Evolutionary conservation across 2,797 vertebrate genomes (phyloP).

Genomic region (Rhincodon typus): DNA sequence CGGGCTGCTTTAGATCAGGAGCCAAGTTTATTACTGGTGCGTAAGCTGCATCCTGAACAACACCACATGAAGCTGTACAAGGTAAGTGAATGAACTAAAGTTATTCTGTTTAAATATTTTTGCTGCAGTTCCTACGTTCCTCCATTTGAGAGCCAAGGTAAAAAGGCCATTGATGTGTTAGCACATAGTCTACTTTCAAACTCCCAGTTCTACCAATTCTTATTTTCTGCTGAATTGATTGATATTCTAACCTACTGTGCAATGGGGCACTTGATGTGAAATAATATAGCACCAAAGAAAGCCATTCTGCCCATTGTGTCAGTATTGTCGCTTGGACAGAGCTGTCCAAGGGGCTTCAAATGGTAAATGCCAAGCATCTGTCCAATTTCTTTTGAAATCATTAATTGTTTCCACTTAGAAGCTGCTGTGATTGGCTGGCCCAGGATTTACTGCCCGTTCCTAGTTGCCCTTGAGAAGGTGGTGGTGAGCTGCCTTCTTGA

Average conservation of each 20-base stretch:
- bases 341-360: no score
- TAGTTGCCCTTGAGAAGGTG: no score
- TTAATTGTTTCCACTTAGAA: no score
- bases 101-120: not conserved
- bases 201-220: not conserved
- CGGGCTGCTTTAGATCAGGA: not conserved
- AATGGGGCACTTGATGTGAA: no score
- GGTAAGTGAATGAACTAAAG: not conserved
- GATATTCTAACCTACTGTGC: no score
- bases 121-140: not conserved
- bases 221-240: not conserved
- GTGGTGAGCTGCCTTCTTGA: no score
- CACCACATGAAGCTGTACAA: not conserved
- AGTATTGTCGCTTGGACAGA: not conserved
- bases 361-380: no score
- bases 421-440: no score
- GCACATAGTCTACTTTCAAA: no score
- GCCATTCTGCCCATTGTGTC: not conserved
- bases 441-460: no score
- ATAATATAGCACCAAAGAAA: no score
- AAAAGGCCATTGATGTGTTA: not conserved
- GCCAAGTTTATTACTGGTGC: not conserved
- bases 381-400: not conserved
- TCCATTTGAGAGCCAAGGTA: not conserved
- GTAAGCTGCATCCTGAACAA: not conserved